These are phyloP conservation scores for Gortyna flavago DNA, from an alignment of 2,888 invertebrate species.

Conservation along the genomic window DNA sequence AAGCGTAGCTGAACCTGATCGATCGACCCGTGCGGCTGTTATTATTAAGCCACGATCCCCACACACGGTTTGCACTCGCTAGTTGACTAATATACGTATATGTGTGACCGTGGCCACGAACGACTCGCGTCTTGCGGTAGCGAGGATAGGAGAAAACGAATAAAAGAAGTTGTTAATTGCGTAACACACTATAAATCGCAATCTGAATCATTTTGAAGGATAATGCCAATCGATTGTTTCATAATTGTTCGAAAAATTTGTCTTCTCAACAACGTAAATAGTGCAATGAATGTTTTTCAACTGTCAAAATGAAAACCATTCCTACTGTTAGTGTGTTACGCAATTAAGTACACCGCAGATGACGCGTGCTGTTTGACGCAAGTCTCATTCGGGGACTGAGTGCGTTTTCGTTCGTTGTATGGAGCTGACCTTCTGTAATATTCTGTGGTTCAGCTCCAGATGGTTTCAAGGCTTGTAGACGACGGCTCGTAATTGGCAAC, in stretches of 20 bases:
- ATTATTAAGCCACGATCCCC: too few relatives aligned
- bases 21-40: not conserved
- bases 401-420: not conserved
- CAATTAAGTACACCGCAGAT: too few relatives aligned
- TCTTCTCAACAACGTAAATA: not conserved
- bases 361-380: not conserved
- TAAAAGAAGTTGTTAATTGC: too few relatives aligned
- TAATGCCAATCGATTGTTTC: not conserved
- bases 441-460: slow-evolving; percentile 16
- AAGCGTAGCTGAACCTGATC: not conserved
- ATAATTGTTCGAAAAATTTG: too few relatives aligned
- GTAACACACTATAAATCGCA: too few relatives aligned
- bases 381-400: too few relatives aligned
- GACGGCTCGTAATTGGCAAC: slow-evolving; percentile 60
- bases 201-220: not conserved
- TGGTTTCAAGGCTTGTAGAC: slow-evolving; percentile 46
- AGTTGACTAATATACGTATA: too few relatives aligned
- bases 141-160: too few relatives aligned
- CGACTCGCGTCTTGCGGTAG: not conserved
- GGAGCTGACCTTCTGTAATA: slow-evolving; percentile 5
- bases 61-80: too few relatives aligned
- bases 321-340: too few relatives aligned
- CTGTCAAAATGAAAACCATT: not conserved
- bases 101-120: too few relatives aligned
- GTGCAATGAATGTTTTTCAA: not conserved